A percentile compares a stretch with the other conserved stretches of the same genome.
Evolutionary conservation across 2,888 invertebrate species (phyloP).

Genomic region (Cryptocephalus primarius): DNA sequence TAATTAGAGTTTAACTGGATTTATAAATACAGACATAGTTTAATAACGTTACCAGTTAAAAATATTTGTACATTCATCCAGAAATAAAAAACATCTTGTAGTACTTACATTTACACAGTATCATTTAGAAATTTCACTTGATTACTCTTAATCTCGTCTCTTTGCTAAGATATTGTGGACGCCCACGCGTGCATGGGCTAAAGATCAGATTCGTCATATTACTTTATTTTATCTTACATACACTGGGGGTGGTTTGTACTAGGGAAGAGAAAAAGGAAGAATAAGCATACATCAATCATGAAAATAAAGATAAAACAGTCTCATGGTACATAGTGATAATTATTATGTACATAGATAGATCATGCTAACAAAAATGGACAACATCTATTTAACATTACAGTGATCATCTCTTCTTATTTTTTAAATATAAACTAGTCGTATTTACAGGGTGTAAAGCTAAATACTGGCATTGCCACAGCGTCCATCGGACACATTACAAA

Average conservation of each 20-base stretch:
- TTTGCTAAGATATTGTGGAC: no score
- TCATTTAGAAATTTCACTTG: constrained; percentile 16
- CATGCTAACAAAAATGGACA: constrained; percentile 29
- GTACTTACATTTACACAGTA: constrained; percentile 33
- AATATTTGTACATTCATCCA: constrained; percentile 38
- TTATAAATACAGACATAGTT: constrained; percentile 37
- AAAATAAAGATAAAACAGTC: constrained; percentile 31
- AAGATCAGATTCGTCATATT: no score
- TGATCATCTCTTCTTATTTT: constrained; percentile 18
- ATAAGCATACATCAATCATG: constrained; percentile 24
- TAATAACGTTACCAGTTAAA: constrained; percentile 34
- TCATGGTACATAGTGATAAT: constrained; percentile 30
- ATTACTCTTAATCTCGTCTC: background rate
- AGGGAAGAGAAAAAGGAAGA: constrained; percentile 14
- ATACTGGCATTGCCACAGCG: constrained; percentile 34
- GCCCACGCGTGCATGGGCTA: no score
- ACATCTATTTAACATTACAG: constrained; percentile 34
- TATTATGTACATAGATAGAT: constrained; percentile 28
- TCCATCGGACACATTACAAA: constrained; percentile 27
- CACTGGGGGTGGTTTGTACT: constrained; percentile 21
- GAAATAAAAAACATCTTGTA: constrained; percentile 32
- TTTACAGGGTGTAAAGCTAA: constrained; percentile 31
- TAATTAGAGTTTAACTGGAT: constrained; percentile 38
- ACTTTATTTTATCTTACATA: no score
- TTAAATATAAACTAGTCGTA: constrained; percentile 4